Evolutionary conservation across 2,113 vertebrate genomes (phyloP).

Genomic region (Labrus mixtus): DNA sequence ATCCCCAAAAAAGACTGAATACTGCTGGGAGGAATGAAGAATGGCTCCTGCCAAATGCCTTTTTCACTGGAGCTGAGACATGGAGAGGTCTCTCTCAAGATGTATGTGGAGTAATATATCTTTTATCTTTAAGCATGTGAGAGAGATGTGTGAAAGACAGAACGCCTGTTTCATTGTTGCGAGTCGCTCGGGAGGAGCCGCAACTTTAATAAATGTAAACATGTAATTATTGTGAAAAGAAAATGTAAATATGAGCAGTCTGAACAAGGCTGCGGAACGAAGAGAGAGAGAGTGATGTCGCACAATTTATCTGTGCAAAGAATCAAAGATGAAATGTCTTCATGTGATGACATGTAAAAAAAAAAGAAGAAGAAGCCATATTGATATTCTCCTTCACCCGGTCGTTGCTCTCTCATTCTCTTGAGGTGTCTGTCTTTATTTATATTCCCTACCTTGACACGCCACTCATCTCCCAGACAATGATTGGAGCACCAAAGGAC

Average conservation of each 20-base stretch:
- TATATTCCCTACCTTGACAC: slow-evolving; percentile 33
- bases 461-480: slow-evolving; percentile 3
- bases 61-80: slow-evolving; percentile 45
- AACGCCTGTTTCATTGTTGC: slow-evolving; percentile 3
- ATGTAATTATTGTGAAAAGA: not conserved
- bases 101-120: slow-evolving; percentile 24
- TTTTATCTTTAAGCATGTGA: slow-evolving; percentile 34
- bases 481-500: slow-evolving; percentile 49
- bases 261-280: slow-evolving; percentile 14
- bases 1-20: slow-evolving; percentile 39
- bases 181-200: slow-evolving; percentile 39
- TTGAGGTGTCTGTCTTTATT: slow-evolving; percentile 17
- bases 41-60: slow-evolving; percentile 54
- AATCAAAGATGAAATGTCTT: slow-evolving; percentile 67
- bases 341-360: slow-evolving; percentile 31
- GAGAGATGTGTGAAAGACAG: not conserved
- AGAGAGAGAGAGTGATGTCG: not conserved
- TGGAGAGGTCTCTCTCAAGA: slow-evolving; percentile 44
- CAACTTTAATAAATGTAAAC: not conserved
- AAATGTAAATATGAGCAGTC: slow-evolving; percentile 56
- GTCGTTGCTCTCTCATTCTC: slow-evolving; percentile 43
- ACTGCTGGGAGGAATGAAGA: slow-evolving; percentile 20
- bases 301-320: slow-evolving; percentile 42
- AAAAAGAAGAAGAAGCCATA: slow-evolving; percentile 75
- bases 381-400: slow-evolving; percentile 41